These are phyloP conservation scores for Trichonephila inaurata DNA, from an alignment of 1,140 invertebrate species.

Conservation along the genomic window DNA sequence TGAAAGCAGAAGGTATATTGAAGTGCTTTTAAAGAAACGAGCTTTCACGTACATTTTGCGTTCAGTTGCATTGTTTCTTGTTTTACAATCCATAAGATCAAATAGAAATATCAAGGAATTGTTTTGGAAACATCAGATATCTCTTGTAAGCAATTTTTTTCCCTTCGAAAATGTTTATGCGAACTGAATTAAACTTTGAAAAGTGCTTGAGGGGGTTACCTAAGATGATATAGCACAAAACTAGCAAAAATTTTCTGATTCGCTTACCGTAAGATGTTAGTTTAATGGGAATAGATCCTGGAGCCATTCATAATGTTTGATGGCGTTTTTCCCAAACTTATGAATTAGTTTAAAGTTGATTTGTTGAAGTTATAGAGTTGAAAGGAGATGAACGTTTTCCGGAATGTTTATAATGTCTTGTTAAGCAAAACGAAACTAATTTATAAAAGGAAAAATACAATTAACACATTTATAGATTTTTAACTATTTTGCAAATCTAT, in stretches of 20 bases:
- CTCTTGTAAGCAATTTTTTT: constrained; percentile 15
- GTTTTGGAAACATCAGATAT: background rate
- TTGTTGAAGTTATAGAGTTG: too few species aligned
- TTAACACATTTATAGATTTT: too few species aligned
- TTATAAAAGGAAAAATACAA: too few species aligned
- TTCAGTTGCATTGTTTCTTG: background rate
- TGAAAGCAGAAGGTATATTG: background rate
- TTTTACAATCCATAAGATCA: background rate
- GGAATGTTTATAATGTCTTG: too few species aligned
- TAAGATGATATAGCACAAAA: background rate
- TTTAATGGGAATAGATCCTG: background rate
- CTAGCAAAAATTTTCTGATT: background rate
- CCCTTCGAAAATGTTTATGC: background rate
- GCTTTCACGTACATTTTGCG: background rate
- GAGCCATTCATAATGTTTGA: background rate
- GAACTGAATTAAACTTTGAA: background rate
- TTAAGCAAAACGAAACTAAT: too few species aligned
- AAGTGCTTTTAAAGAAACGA: constrained; percentile 17
- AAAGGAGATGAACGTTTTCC: too few species aligned
- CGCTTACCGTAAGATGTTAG: background rate
- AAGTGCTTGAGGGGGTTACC: background rate
- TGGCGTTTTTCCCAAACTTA: background rate
- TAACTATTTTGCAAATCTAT: too few species aligned
- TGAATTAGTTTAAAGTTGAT: too few species aligned
- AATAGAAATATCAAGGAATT: background rate